Conservation (phyloP, 2,113 vertebrate species). For the Gasterosteus nipponicus region DNA sequence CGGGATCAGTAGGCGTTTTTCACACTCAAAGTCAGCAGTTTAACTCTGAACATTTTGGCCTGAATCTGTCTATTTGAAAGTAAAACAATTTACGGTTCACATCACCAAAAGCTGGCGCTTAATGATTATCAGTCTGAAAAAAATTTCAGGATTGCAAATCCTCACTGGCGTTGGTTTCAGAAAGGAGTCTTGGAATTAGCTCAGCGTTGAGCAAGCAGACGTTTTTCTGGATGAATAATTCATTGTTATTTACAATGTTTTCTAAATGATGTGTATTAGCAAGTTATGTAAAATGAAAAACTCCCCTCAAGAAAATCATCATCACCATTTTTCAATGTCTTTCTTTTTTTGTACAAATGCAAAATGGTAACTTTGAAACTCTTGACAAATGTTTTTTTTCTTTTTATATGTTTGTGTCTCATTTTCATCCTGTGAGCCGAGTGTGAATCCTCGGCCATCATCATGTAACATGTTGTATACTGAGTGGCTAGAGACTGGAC, state of each 20-base stretch:
- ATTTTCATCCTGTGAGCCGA: neutral
- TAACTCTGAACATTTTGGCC: neutral
- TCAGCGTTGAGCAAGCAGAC: neutral
- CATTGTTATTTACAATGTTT: neutral
- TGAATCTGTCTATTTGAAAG: neutral
- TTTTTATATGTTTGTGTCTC: neutral
- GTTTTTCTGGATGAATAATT: neutral
- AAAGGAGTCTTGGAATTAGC: neutral
- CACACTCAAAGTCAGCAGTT: constrained; percentile 16
- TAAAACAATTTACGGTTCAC: neutral
- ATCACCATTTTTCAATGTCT: neutral
- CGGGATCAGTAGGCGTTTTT: constrained; percentile 19
- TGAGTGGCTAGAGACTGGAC: neutral
- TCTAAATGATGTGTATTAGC: neutral
- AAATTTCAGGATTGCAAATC: neutral
- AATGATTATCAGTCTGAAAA: neutral
- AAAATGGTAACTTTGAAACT: neutral
- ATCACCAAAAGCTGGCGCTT: constrained; percentile 4
- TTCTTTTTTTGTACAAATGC: too few species aligned
- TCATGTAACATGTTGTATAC: neutral
- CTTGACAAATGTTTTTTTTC: neutral
- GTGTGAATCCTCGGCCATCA: neutral
- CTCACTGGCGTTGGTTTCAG: neutral
- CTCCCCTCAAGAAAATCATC: too few species aligned
- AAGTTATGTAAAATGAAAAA: neutral